phyloP scores from a whole-genome alignment of 2,113 vertebrate species.

The Petrocephalus zakoni region DNA sequence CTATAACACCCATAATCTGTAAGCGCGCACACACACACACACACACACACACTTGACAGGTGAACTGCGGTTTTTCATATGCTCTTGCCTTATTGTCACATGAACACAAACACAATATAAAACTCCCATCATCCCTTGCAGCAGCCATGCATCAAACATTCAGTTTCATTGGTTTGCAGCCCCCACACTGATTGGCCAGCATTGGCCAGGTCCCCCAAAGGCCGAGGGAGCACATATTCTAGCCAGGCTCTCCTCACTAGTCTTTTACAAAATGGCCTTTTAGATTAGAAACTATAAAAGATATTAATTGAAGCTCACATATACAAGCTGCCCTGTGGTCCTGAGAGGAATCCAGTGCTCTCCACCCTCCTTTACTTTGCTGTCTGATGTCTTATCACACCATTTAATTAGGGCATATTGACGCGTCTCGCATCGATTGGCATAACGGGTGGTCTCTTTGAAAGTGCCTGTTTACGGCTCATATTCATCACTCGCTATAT shows the following conservation, averaged over 20 bases:
- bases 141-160: not conserved
- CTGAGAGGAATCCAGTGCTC: not conserved
- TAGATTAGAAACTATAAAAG: not conserved
- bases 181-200: not conserved
- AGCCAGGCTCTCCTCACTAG: not conserved
- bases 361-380: not conserved
- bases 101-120: not conserved
- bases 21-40: too few relatives aligned
- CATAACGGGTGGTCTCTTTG: slow-evolving; percentile 5
- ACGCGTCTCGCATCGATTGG: not conserved
- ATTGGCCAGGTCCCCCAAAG: not conserved
- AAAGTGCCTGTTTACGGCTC: not conserved
- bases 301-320: not conserved
- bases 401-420: slow-evolving; percentile 10
- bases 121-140: not conserved
- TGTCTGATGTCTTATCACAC: not conserved
- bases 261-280: not conserved
- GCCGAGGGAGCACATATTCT: not conserved
- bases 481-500: slow-evolving; percentile 3
- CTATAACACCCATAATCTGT: too few relatives aligned
- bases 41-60: too few relatives aligned
- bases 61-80: not conserved
- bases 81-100: not conserved
- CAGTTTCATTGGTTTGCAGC: not conserved
- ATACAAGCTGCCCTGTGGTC: not conserved